Base-by-base conservation (phyloP, 92 coral and sea anemone species). In the Actinostola sp. region DNA sequence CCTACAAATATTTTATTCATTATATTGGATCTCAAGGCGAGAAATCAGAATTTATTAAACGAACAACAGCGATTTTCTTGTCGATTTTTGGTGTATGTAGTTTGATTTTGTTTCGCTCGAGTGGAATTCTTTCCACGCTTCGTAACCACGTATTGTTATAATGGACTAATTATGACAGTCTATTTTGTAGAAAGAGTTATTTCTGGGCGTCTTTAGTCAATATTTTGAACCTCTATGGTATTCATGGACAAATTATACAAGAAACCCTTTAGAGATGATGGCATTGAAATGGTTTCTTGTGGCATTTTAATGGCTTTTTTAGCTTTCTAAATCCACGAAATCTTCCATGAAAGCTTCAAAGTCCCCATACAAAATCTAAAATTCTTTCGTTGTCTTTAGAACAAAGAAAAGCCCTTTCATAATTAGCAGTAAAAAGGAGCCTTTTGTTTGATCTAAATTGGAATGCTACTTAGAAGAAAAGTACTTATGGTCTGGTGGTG, bases 331-430 rank as follows among this genome's bases (percentile, higher is more conserved):
- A 16, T 7, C 59, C 20, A n/a, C 26, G 49, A 43, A 33, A 6
- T 15, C 31, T 7, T 23, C n/a, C 29, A 30, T 5, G 21, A 39
- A 64, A 2, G 31, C 31, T 35, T 24, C 36, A 21, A 9, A 21
- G 58, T 27, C 17, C 26, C 41, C 23, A 0, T 0, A 34, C 26
- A 51, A 68, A 44, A 35, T 30, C 11, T 39, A 12, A 67, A 52
- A 68, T 68, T 68, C 45, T 68, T 68, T 68, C 74, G 57, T 68
- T 68, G 74, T 68, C 2, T 33, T 50, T 3, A 5, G 32, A 68
- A 68, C 74, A 68, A 68, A 50, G 46, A 34, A 5, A 8, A 50
- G 25, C 27, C 56, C 51, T 56, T 13, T 33, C 59, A 34, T 68
- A 68, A 68, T 52, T 68, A 68, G 62, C 49, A 23, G 49, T 25